phyloP scores from a whole-genome alignment of 2,113 vertebrate genomes.

The Spea multiplicata region DNA sequence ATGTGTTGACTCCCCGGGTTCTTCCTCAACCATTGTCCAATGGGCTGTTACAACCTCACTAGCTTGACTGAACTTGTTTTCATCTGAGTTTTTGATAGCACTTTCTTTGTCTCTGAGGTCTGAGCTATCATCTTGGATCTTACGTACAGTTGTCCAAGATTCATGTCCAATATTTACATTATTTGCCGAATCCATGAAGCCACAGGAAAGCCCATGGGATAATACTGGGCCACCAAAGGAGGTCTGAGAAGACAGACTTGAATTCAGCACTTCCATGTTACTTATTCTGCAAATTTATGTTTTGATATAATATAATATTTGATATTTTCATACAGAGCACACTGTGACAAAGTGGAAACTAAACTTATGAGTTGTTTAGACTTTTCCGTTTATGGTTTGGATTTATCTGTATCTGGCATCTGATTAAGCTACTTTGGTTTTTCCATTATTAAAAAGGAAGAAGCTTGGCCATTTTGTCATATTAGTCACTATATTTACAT shows the following conservation, averaged over 20 bases:
- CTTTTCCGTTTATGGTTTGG: neutral
- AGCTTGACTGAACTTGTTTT: neutral
- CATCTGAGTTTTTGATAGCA: neutral
- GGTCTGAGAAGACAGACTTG: conserved; percentile 6
- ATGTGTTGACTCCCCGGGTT: conserved; percentile 6
- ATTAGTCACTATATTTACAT: conserved; percentile 10
- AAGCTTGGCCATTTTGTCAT: neutral
- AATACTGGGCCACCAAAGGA: neutral
- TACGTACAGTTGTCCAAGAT: neutral
- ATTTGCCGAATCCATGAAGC: conserved; percentile 4
- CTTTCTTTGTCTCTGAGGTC: neutral
- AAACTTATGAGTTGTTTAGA: neutral
- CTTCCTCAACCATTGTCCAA: conserved; percentile 21
- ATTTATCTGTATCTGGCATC: conserved; percentile 1
- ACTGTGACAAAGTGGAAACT: neutral
- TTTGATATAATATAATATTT: neutral
- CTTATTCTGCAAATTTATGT: neutral
- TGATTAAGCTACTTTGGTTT: conserved; percentile 19
- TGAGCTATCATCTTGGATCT: neutral
- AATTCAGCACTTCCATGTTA: conserved; percentile 10
- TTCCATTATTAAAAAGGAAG: conserved; percentile 8
- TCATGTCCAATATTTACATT: neutral
- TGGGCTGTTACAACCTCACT: conserved; percentile 5
- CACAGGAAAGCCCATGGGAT: neutral
- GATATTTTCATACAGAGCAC: neutral